A percentile compares a stretch with the other conserved stretches of the same genome.
Evolutionary conservation across 2,113 vertebrate genomes (phyloP).

Genomic region (Calidris pygmaea): DNA sequence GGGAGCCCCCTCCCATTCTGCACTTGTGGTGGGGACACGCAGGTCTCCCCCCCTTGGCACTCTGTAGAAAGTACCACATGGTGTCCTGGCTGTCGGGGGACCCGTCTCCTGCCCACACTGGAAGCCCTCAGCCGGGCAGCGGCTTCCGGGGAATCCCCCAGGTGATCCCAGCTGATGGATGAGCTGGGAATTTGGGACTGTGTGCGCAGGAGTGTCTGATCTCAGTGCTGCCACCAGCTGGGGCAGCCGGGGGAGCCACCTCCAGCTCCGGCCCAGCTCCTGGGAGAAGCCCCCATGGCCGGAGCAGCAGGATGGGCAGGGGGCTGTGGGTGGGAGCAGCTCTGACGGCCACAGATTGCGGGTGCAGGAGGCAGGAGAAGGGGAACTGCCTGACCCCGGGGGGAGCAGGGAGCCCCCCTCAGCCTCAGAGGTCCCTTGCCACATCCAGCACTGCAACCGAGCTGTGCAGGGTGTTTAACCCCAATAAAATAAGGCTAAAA

Average conservation of each 20-base stretch:
- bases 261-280: not conserved
- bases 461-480: not conserved
- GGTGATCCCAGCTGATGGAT: conserved; percentile 53
- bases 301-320: not conserved
- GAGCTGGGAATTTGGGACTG: conserved; percentile 55
- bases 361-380: not conserved
- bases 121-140: not conserved
- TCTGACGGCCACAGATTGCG: fast-evolving
- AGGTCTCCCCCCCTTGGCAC: not conserved
- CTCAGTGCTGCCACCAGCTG: conserved; percentile 69
- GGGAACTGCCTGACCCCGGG: not conserved
- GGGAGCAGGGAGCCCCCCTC: not conserved
- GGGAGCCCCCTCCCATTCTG: not conserved
- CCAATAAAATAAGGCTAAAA: not conserved
- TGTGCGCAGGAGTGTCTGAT: not conserved
- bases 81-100: not conserved
- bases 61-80: not conserved
- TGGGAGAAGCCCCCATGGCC: conserved; percentile 9
- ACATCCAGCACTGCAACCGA: fast-evolving
- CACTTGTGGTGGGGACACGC: not conserved
- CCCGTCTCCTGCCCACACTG: not conserved
- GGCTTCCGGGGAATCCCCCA: conserved; percentile 45
- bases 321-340: not conserved
- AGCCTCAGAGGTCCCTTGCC: not conserved
- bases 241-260: conserved; percentile 55